These are phyloP conservation scores for Oegoconia quadripuncta DNA, from an alignment of 2,888 invertebrate genomes.

Conservation along the genomic window DNA sequence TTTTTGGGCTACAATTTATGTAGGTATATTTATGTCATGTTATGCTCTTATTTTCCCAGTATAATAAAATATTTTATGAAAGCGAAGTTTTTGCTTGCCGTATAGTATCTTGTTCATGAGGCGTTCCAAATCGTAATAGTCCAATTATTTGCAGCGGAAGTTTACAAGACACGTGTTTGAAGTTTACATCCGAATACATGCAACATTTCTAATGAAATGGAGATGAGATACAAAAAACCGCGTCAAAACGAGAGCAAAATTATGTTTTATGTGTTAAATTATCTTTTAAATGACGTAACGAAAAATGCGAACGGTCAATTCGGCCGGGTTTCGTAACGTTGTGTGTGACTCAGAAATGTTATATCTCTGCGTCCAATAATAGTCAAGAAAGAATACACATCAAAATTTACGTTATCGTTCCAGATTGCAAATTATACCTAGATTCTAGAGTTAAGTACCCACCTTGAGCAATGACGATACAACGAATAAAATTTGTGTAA, in stretches of 20 bases:
- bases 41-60: too few relatives aligned
- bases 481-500: too few relatives aligned
- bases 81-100: too few relatives aligned
- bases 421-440: too few relatives aligned
- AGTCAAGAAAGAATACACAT: too few relatives aligned
- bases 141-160: not conserved
- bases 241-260: slow-evolving; percentile 2
- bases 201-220: slow-evolving; percentile 10
- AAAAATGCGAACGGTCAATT: slow-evolving; percentile 8
- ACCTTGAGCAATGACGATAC: too few relatives aligned
- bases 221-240: slow-evolving; percentile 5
- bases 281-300: slow-evolving; percentile 9
- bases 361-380: slow-evolving; percentile 10
- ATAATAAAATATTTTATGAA: too few relatives aligned
- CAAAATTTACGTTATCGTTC: too few relatives aligned
- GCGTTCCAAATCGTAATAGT: slow-evolving; percentile 5
- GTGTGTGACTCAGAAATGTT: slow-evolving; percentile 6
- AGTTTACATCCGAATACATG: slow-evolving; percentile 4
- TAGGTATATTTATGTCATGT: too few relatives aligned
- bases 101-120: slow-evolving; percentile 5
- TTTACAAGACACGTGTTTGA: not conserved
- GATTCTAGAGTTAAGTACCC: too few relatives aligned
- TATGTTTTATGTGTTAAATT: slow-evolving; percentile 5
- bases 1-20: too few relatives aligned
- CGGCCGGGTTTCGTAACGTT: slow-evolving; percentile 12